Evolutionary conservation across 2,113 vertebrate genomes (phyloP).

Genomic region (Circaetus cinerascens): DNA sequence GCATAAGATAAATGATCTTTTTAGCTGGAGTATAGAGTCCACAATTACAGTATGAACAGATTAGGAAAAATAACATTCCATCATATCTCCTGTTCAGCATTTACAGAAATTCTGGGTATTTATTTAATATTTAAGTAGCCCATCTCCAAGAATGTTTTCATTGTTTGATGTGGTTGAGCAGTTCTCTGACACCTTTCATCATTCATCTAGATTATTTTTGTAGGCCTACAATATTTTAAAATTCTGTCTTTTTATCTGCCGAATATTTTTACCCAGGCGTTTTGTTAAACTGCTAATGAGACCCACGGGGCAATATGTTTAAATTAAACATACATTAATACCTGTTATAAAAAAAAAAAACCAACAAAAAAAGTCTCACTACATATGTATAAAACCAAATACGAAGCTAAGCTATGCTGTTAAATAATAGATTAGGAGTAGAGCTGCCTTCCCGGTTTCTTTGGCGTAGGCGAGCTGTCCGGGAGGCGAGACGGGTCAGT

Average conservation of each 20-base stretch:
- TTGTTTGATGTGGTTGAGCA: slow-evolving; percentile 3
- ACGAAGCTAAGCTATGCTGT: neutral
- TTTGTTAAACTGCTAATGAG: slow-evolving; percentile 29
- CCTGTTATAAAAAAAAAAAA: neutral
- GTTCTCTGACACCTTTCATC: neutral
- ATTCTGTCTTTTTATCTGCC: neutral
- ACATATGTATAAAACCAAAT: fast-evolving
- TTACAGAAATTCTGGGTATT: neutral
- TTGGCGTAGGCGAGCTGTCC: fast-evolving
- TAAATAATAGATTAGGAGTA: fast-evolving
- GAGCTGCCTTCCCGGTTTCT: neutral
- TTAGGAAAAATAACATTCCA: slow-evolving; percentile 24
- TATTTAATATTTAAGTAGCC: slow-evolving; percentile 28
- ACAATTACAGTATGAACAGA: slow-evolving; percentile 32
- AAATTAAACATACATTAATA: neutral
- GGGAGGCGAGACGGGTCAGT: fast-evolving
- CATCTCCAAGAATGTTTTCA: neutral
- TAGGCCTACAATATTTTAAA: neutral
- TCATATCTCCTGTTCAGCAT: neutral
- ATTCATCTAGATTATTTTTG: neutral
- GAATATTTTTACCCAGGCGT: neutral
- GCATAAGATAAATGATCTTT: slow-evolving; percentile 31
- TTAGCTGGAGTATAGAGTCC: neutral
- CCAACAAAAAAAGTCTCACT: too few relatives aligned
- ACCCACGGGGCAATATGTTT: neutral